Evolutionary conservation across 2,797 vertebrate species (phyloP).

Genomic region (Carapus acus): DNA sequence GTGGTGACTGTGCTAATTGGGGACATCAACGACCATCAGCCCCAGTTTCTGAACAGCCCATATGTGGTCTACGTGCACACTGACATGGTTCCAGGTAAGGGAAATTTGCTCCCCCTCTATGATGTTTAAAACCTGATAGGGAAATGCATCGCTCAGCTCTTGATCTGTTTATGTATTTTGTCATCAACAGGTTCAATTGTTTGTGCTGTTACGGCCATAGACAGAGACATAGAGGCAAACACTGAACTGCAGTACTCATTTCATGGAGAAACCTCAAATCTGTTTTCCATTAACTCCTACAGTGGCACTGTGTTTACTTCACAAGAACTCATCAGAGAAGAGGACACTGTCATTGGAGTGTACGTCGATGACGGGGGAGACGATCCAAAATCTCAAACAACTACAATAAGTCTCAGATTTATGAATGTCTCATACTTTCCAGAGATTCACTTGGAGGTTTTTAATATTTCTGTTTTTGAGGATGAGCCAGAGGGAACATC

Average conservation of each 20-base stretch:
- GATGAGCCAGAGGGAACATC: conserved; percentile 57
- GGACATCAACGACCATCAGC: conserved; percentile 73
- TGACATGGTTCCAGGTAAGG: conserved; percentile 59
- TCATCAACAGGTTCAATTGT: conserved; percentile 65
- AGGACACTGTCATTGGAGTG: conserved; percentile 61
- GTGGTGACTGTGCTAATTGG: conserved; percentile 63
- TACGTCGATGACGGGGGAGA: conserved; percentile 67
- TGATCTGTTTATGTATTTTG: background rate
- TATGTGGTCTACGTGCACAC: conserved; percentile 71
- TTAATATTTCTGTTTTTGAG: conserved; percentile 56
- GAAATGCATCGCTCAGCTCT: background rate
- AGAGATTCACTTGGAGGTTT: conserved; percentile 52
- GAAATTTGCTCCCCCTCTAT: too few relatives aligned
- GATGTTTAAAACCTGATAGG: too few relatives aligned
- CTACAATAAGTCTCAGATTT: conserved; percentile 70
- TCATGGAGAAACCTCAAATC: conserved; percentile 59
- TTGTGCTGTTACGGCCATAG: conserved; percentile 67
- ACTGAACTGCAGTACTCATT: conserved; percentile 70
- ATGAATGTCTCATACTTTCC: conserved; percentile 68
- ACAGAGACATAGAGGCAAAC: conserved; percentile 69
- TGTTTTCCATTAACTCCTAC: conserved; percentile 62
- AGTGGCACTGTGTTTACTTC: conserved; percentile 62
- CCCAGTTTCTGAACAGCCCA: conserved; percentile 70
- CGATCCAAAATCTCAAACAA: conserved; percentile 62
- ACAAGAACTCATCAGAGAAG: conserved; percentile 27